phyloP scores from a whole-genome alignment of 2,113 vertebrate species.

The Procavia capensis region DNA sequence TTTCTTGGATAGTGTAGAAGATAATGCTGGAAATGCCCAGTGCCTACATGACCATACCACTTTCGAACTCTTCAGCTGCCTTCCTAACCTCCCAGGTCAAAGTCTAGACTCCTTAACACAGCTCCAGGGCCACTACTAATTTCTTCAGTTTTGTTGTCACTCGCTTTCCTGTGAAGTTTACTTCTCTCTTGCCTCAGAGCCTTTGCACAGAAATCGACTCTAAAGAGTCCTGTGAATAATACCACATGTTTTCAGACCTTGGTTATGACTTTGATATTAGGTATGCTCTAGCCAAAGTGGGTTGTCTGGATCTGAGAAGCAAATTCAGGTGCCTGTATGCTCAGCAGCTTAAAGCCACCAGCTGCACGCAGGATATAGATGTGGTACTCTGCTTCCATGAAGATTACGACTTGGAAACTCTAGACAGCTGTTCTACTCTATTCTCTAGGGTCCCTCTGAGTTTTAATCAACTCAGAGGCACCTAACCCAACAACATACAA shows the following conservation, averaged over 20 bases:
- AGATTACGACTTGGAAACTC: background rate
- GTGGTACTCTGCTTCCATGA: background rate
- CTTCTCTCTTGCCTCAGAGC: background rate
- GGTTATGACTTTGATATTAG: background rate
- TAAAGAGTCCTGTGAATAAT: background rate
- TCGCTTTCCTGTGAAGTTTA: background rate
- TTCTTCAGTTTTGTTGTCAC: background rate
- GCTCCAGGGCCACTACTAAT: background rate
- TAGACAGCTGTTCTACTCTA: background rate
- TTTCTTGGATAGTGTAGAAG: background rate
- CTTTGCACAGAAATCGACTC: slow-evolving; percentile 20
- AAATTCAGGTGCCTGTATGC: background rate
- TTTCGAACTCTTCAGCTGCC: background rate
- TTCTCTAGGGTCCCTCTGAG: background rate
- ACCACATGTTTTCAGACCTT: background rate
- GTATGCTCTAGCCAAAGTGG: background rate
- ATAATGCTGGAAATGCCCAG: background rate
- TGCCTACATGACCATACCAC: background rate
- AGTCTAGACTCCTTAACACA: background rate
- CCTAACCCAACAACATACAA: background rate
- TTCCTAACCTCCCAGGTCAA: background rate
- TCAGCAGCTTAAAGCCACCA: background rate
- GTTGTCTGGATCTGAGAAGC: background rate
- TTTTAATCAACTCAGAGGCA: background rate
- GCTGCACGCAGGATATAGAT: background rate